phyloP scores from a whole-genome alignment of 2,797 vertebrate genomes.

The Acanthurus leucopareius region DNA sequence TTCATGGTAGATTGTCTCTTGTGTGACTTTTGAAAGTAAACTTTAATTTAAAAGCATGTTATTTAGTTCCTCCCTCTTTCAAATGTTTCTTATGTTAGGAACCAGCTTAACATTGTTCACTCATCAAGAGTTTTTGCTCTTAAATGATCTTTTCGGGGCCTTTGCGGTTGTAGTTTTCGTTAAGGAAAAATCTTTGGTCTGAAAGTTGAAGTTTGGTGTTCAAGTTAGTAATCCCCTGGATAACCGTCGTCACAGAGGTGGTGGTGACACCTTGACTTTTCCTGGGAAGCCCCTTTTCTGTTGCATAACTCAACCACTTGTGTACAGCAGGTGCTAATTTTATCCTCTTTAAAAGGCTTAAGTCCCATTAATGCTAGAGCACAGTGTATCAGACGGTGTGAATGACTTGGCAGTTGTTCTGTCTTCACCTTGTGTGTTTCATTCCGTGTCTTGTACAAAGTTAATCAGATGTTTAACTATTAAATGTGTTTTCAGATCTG shows the following conservation, averaged over 20 bases:
- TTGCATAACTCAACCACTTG: constrained; percentile 83
- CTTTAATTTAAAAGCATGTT: too few species aligned
- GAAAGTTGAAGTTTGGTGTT: constrained; percentile 20
- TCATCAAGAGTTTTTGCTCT: not conserved
- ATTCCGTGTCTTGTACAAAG: constrained; percentile 7
- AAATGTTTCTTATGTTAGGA: not conserved
- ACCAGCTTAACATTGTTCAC: not conserved
- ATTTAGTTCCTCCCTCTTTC: too few species aligned
- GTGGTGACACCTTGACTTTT: constrained; percentile 82
- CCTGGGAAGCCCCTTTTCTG: constrained; percentile 73
- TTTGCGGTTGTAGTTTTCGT: not conserved
- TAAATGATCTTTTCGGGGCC: not conserved
- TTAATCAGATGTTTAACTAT: not conserved
- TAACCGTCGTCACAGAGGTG: constrained; percentile 36
- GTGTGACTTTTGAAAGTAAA: constrained; percentile 6
- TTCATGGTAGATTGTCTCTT: not conserved
- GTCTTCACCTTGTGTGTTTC: constrained; percentile 44
- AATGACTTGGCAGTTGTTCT: constrained; percentile 72
- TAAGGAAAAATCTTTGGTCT: not conserved
- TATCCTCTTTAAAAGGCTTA: constrained; percentile 83
- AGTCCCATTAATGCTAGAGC: constrained; percentile 77
- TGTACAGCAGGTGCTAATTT: constrained; percentile 78
- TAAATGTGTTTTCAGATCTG: not conserved
- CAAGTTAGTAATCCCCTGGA: constrained; percentile 51
- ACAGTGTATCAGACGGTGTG: constrained; percentile 72